Conservation (phyloP, 2,888 invertebrate genomes). For the Phalera bucephala region DNA sequence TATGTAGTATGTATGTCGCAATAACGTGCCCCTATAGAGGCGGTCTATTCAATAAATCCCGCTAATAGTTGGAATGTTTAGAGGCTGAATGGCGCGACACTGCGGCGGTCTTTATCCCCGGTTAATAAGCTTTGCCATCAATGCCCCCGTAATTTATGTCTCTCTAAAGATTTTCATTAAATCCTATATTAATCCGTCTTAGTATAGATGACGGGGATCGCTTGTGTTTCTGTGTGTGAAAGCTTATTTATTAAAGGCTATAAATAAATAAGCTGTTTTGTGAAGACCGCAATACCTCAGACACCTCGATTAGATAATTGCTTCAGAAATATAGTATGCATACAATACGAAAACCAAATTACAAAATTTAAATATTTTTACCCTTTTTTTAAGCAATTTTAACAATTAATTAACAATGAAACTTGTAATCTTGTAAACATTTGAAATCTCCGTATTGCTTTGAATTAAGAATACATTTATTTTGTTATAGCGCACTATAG, state of each 20-base stretch:
- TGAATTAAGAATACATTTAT: too few species aligned
- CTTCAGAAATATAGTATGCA: too few species aligned
- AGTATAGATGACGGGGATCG: conserved; percentile 15
- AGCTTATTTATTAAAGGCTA: too few species aligned
- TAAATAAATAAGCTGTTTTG: background rate
- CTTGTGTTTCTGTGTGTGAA: conserved; percentile 3
- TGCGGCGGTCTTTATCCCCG: conserved; percentile 29
- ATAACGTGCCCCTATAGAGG: conserved; percentile 6
- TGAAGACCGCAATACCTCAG: too few species aligned
- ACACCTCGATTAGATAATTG: too few species aligned
- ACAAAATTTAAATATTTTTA: too few species aligned
- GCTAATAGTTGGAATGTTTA: conserved; percentile 44
- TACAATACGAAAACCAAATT: too few species aligned
- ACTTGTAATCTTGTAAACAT: too few species aligned
- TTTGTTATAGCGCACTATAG: too few species aligned
- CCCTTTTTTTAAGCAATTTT: too few species aligned
- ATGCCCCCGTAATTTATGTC: conserved; percentile 41
- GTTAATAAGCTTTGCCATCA: conserved; percentile 45
- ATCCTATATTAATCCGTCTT: conserved; percentile 32
- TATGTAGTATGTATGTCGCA: background rate
- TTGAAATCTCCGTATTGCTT: too few species aligned
- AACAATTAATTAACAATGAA: too few species aligned
- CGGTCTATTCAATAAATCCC: conserved; percentile 45
- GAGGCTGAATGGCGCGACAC: conserved; percentile 32
- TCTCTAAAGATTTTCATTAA: conserved; percentile 45